Evolutionary conservation across 2,888 invertebrate genomes (phyloP), one percentile per base, ranked within the genome.

Genomic region (Synergus laeviventris): DNA sequence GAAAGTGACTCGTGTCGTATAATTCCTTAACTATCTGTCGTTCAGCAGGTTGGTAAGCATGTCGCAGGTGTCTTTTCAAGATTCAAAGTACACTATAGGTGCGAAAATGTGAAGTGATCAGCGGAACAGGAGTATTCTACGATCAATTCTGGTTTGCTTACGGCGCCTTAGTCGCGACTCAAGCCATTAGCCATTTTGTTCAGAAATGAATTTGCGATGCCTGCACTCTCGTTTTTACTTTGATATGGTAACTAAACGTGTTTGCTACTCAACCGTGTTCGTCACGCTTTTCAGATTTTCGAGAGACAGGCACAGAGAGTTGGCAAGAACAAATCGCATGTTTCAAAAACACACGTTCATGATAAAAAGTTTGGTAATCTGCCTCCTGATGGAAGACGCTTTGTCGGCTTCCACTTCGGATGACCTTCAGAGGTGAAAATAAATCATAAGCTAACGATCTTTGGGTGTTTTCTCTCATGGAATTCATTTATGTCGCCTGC

Each of bases 321-420:
- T 18, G 21, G 16, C 76, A 86, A 82, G 84, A 87, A 86, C 84
- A 81, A 84, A 86, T 86, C 84, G 85, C 86, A 86, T 88, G 85
- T 89, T 88, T 89, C 86, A 87, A 89, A 89, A 89, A 89, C 87
- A 87, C 86, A 89, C 88, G 86, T 79, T 82, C 74, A 64, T 79
- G 77, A 78, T 76, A 86, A 87, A 87, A 87, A 87, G 81, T 76
- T 76, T 78, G 79, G 83, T 84, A 86, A 88, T 88, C 86, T 82
- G 75, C 77, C 76, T 81, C 78, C 45, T 79, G 82, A 76, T 80
- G 76, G 78, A 75, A 70, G 49, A 59, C 39, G 42, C 81, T 78
- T 76, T 76, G 80, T 77, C 78, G 79, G 77, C 42, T 77, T 59
- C 70, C 70, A 77, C 66, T 59, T 24, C 77, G 62, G 5, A n/a